A percentile compares a stretch with the other conserved stretches of the same genome.
phyloP scores from a whole-genome alignment of 2,888 invertebrate species.

The Erpobdella octoculata region DNA sequence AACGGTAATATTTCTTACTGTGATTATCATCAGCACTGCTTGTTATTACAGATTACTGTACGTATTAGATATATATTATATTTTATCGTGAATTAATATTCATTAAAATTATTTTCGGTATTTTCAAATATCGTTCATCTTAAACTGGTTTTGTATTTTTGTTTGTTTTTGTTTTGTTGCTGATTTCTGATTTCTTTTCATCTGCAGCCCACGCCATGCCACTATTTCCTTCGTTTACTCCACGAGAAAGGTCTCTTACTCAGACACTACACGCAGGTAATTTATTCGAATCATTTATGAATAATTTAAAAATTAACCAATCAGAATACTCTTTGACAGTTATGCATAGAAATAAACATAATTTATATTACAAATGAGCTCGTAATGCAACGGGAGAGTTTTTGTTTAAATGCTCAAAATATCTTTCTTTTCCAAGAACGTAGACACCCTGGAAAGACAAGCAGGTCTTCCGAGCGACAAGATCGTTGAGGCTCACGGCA shows the following conservation, averaged over 20 bases:
- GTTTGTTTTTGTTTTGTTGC: too few relatives aligned
- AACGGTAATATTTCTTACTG: constrained; percentile 53
- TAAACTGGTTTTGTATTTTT: not conserved
- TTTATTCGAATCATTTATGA: not conserved
- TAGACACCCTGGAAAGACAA: constrained; percentile 80
- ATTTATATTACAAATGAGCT: too few relatives aligned
- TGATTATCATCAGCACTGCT: too few relatives aligned
- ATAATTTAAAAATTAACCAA: not conserved
- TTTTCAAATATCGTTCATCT: not conserved
- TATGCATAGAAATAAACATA: too few relatives aligned
- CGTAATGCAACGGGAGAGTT: too few relatives aligned
- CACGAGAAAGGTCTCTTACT: constrained; percentile 67
- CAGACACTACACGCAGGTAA: constrained; percentile 57
- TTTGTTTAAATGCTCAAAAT: too few relatives aligned
- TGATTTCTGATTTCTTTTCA: too few relatives aligned
- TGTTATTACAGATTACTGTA: too few relatives aligned
- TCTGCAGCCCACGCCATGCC: constrained; percentile 72
- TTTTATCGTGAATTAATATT: not conserved
- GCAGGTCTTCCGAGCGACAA: constrained; percentile 76
- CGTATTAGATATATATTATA: not conserved
- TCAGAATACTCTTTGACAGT: too few relatives aligned
- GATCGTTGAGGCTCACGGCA: constrained; percentile 88
- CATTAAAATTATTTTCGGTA: not conserved
- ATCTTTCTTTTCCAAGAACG: constrained; percentile 63
- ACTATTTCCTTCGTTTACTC: constrained; percentile 79